Percentiles rank a stretch among this genome's conserved stretches.
Evolutionary conservation across 2,113 vertebrate genomes (phyloP).

Genomic region (Calidris pygmaea): DNA sequence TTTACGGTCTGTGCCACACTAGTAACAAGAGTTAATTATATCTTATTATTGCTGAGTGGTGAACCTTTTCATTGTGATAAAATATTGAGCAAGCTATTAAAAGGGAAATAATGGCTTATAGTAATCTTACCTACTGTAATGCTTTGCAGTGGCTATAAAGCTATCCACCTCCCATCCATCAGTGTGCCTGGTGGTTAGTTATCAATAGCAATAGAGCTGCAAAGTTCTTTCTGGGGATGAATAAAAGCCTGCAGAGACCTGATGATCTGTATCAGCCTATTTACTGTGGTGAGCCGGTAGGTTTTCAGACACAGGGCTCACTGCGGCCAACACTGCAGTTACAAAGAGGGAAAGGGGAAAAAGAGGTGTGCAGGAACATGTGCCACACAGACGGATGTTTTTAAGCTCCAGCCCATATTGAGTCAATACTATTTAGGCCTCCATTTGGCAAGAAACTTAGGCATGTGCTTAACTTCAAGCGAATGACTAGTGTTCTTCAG

Average conservation of each 20-base stretch:
- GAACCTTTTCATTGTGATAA: conserved; percentile 28
- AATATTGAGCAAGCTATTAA: not conserved
- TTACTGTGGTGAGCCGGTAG: not conserved
- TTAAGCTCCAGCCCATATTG: not conserved
- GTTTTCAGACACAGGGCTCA: not conserved
- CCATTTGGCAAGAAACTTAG: not conserved
- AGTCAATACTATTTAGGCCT: not conserved
- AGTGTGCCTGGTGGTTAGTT: not conserved
- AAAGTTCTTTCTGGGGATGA: not conserved
- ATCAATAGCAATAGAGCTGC: not conserved
- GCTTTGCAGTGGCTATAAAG: not conserved
- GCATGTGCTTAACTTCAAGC: not conserved
- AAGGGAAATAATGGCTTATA: conserved; percentile 7
- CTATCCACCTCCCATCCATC: not conserved
- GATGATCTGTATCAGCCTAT: not conserved
- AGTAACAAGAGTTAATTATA: not conserved
- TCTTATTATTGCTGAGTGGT: not conserved
- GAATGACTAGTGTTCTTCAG: not conserved
- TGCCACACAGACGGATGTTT: not conserved
- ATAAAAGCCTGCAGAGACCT: not conserved
- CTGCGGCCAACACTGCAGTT: not conserved
- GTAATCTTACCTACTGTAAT: not conserved
- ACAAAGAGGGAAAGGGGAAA: not conserved
- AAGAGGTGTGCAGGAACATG: not conserved
- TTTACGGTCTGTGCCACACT: not conserved